These are phyloP conservation scores for Gerris lacustris DNA, from an alignment of 2,888 invertebrate genomes.

Conservation along the genomic window DNA sequence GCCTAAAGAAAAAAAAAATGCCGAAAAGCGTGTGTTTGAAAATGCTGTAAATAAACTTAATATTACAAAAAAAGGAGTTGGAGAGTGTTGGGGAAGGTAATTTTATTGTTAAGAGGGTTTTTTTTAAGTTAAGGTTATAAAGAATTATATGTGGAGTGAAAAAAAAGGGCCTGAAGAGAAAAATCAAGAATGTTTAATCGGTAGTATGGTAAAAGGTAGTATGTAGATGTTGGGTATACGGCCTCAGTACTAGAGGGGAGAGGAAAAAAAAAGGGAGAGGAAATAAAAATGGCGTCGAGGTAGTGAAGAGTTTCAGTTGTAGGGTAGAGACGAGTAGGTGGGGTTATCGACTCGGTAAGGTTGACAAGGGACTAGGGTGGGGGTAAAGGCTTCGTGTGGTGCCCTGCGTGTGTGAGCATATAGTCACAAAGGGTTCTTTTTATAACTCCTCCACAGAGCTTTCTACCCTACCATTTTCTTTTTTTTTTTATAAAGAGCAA, in stretches of 20 bases:
- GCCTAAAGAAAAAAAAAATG: not conserved
- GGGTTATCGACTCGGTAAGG: not conserved
- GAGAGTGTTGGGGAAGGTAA: not conserved
- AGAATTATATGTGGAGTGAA: not conserved
- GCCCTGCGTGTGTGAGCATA: too few species aligned
- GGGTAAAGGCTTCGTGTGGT: too few species aligned
- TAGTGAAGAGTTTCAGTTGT: not conserved
- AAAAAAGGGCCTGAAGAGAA: not conserved
- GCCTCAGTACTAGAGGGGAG: not conserved
- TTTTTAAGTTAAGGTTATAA: not conserved
- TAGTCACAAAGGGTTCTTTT: too few species aligned
- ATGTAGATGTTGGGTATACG: not conserved
- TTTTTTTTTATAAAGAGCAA: too few species aligned
- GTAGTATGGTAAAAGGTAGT: not conserved
- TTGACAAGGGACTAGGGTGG: too few species aligned
- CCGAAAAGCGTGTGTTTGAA: not conserved
- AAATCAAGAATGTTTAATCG: conserved; percentile 5
- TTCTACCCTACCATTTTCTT: too few species aligned
- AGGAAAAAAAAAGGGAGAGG: not conserved
- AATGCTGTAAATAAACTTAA: not conserved
- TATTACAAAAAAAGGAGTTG: not conserved
- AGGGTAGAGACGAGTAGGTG: not conserved
- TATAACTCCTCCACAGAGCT: too few species aligned
- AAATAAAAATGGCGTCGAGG: not conserved
- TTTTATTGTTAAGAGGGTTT: not conserved